phyloP scores from a whole-genome alignment of 2,888 invertebrate genomes.

The Aphrophora alni region DNA sequence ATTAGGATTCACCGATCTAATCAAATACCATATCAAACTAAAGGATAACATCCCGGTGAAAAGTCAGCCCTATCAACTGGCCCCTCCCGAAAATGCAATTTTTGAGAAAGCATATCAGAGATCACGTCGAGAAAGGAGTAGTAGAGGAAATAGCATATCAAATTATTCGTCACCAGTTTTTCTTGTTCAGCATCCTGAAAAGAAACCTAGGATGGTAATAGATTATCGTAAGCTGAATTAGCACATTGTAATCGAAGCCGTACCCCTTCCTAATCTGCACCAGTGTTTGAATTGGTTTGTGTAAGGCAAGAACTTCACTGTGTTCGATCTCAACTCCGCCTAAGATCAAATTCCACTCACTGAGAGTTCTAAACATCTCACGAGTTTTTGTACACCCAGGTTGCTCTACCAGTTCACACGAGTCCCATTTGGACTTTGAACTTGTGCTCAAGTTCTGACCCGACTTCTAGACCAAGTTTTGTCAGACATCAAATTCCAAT shows the following conservation, averaged over 20 bases:
- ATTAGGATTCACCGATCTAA: no score
- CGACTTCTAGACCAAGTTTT: slow-evolving; percentile 39
- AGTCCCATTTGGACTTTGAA: slow-evolving; percentile 41
- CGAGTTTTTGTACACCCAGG: slow-evolving; percentile 32
- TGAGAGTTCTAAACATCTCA: slow-evolving; percentile 13
- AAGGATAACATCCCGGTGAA: no score
- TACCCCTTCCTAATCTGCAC: slow-evolving; percentile 27
- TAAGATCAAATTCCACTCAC: slow-evolving; percentile 41
- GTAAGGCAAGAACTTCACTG: slow-evolving; percentile 23
- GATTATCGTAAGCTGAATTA: slow-evolving; percentile 42
- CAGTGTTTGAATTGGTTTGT: slow-evolving; percentile 20
- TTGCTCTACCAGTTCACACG: slow-evolving; percentile 30
- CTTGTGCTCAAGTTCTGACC: slow-evolving; percentile 35
- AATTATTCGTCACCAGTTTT: slow-evolving; percentile 45
- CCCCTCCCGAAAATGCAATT: not conserved
- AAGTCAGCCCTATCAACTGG: not conserved
- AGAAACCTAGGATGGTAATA: slow-evolving; percentile 44
- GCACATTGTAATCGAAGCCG: not conserved
- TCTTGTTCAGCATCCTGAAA: slow-evolving; percentile 41
- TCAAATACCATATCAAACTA: no score
- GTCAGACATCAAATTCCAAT: slow-evolving; percentile 40
- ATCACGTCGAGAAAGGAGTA: not conserved
- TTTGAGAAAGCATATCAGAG: not conserved
- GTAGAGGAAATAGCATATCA: slow-evolving; percentile 26
- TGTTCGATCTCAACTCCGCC: slow-evolving; percentile 37